Conservation (phyloP, 2,888 invertebrate genomes). For the Autographa pulchrina region DNA sequence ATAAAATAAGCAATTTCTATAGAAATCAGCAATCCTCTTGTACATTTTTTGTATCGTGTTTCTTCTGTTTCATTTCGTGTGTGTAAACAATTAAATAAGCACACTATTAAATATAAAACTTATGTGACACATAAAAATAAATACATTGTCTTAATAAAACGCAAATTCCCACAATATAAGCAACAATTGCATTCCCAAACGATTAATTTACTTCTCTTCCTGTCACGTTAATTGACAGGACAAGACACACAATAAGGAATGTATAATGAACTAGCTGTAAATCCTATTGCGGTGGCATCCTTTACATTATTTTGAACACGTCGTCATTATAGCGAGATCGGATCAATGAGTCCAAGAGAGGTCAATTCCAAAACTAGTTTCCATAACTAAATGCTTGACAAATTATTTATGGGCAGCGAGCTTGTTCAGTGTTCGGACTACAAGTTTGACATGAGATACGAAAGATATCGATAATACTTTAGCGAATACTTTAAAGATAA, state of each 20-base stretch:
- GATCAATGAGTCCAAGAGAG: slow-evolving; percentile 34
- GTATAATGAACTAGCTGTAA: slow-evolving; percentile 35
- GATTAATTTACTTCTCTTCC: slow-evolving; percentile 37
- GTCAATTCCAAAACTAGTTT: slow-evolving; percentile 28
- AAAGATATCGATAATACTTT: background rate
- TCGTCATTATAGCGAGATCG: slow-evolving; percentile 20
- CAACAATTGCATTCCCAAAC: slow-evolving; percentile 20
- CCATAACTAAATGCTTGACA: slow-evolving; percentile 17
- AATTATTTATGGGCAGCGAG: background rate
- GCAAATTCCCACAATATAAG: background rate
- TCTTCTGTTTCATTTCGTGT: too few species aligned
- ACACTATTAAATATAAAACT: background rate
- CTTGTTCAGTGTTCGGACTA: background rate
- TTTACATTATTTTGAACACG: slow-evolving; percentile 34
- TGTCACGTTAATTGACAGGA: slow-evolving; percentile 36
- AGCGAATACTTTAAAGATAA: background rate
- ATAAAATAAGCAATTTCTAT: too few species aligned
- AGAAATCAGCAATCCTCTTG: too few species aligned
- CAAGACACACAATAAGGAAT: slow-evolving; percentile 27
- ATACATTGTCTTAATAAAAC: background rate
- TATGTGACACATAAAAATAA: background rate
- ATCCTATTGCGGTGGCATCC: slow-evolving; percentile 27
- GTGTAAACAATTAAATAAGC: too few species aligned
- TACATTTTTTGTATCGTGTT: too few species aligned
- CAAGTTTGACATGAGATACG: slow-evolving; percentile 1